Percentiles rank a stretch among this genome's conserved stretches.
Conservation (phyloP, 2,113 vertebrate species). For the Catharus bicknelli region DNA sequence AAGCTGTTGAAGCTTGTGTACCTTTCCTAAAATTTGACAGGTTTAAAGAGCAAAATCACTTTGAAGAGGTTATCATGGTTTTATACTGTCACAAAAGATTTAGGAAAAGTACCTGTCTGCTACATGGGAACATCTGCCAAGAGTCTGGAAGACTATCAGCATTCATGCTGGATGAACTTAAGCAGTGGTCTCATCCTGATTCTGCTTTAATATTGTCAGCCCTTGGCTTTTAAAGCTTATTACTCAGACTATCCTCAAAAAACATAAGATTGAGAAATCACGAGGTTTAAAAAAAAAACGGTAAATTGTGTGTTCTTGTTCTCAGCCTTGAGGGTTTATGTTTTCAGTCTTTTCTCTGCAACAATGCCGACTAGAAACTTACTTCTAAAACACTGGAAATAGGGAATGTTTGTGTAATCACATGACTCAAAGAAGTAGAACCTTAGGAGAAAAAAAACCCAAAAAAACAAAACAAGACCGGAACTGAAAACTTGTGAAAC, state of each 20-base stretch:
- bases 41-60: background rate
- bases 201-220: background rate
- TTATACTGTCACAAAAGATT: background rate
- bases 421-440: background rate
- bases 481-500: background rate
- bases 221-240: background rate
- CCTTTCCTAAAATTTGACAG: background rate
- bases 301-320: conserved; percentile 24
- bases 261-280: conserved; percentile 42
- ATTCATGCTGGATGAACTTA: background rate
- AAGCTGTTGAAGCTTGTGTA: background rate
- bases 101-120: background rate
- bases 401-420: conserved; percentile 13
- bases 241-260: conserved; percentile 40
- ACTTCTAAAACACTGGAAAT: conserved; percentile 22
- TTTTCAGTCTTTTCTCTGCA: conserved; percentile 24
- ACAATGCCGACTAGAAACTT: conserved; percentile 7
- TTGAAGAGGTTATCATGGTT: background rate
- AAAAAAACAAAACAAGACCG: background rate
- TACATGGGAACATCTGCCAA: background rate
- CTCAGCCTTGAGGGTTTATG: conserved; percentile 35
- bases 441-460: background rate
- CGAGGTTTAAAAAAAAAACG: conserved; percentile 31
- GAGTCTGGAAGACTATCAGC: background rate
- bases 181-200: background rate